Base-by-base conservation (phyloP, 2,113 vertebrate species). In the Gasterosteus nipponicus region DNA sequence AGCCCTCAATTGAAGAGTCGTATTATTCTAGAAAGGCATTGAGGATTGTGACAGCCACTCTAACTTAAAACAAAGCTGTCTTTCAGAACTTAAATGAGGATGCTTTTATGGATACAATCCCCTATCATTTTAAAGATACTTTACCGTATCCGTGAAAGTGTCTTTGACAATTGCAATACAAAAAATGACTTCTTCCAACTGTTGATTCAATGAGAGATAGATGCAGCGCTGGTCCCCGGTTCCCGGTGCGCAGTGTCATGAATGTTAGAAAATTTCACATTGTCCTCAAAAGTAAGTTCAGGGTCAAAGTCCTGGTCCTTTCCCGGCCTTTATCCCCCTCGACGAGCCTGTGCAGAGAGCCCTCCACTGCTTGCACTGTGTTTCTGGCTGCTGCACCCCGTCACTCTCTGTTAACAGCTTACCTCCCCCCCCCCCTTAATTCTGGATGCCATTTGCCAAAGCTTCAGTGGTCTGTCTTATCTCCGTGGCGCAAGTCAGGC, bases 321-420 rank as follows among this genome's bases (percentile, higher is more conserved):
- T 67, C 58, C 49, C 77, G 77, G 69, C 59, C 53, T 77, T 77
- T 86, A 83, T 80, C 82, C 81, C 14, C 61, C 35, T 70, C 59
- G 11, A 85, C 87, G 89, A 73, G 75, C 65, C 71, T 47, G 54
- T 56, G 73, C 65, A 58, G 5, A 73, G 67, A 54, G 81, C 81
- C 83, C 78, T 83, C 82, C 80, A 64, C 57, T 75, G 83, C 14
- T 74, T 70, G n/a, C n/a, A n/a, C n/a, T n/a, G 56, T 87, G 78
- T 77, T 85, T 90, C 82, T 85, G 85, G 79, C 84, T 54, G 78
- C 87, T 70, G 72, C 80, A 73, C 83, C 78, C 85, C 85, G 83
- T 86, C 87, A 58, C 77, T 86, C 85, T 84, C 81, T 85, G 90
- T 84, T 92, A 90, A 92, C 88, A 91, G 86, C 87, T 85, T 89